Conservation (phyloP, 1,140 invertebrate species). For the Thaumatotibia leucotreta region DNA sequence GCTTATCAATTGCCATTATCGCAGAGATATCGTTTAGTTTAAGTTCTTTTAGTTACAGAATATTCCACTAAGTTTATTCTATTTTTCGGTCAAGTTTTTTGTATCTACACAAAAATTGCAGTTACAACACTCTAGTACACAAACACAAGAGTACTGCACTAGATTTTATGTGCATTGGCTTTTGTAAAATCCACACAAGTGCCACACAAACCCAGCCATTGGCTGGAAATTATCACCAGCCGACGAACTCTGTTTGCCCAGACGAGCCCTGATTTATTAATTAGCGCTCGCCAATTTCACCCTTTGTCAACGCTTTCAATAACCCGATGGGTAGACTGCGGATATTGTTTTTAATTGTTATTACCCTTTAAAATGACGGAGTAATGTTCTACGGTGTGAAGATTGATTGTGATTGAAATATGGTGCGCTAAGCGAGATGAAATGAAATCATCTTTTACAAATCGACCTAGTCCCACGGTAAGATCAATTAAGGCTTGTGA, state of each 20-base stretch:
- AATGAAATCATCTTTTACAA: too few relatives aligned
- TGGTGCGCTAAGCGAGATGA: background rate
- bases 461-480: too few relatives aligned
- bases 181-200: background rate
- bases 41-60: too few relatives aligned
- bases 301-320: conserved; percentile 43
- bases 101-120: too few relatives aligned
- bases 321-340: background rate
- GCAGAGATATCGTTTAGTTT: too few relatives aligned
- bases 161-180: too few relatives aligned
- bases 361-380: conserved; percentile 4
- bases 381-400: background rate
- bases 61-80: too few relatives aligned
- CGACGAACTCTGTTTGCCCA: conserved; percentile 46
- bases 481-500: too few relatives aligned
- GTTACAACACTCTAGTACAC: too few relatives aligned
- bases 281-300: conserved; percentile 52
- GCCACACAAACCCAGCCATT: background rate
- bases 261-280: conserved; percentile 68
- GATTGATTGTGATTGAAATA: conserved; percentile 10
- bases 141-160: too few relatives aligned
- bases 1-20: too few relatives aligned
- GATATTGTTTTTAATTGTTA: conserved; percentile 13
- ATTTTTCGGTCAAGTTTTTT: too few relatives aligned
- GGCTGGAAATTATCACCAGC: conserved; percentile 19